Percentiles rank a stretch among this genome's conserved stretches.
These are phyloP conservation scores for Ctenopoma multispine DNA, from an alignment of 2,797 vertebrate species.

Conservation along the genomic window DNA sequence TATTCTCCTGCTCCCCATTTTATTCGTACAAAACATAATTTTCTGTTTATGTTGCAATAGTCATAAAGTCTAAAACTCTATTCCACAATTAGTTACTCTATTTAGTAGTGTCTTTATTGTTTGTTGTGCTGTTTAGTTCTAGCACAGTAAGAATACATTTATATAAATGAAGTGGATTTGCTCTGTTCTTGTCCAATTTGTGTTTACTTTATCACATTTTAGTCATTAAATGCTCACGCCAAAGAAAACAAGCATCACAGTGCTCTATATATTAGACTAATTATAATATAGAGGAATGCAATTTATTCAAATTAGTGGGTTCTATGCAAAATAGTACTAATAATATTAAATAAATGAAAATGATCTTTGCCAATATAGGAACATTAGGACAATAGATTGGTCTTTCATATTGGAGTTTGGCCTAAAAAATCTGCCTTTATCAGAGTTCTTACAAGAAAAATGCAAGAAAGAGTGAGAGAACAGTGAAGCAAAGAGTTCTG, in stretches of 20 bases:
- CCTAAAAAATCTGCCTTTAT: too few species aligned
- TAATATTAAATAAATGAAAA: not conserved
- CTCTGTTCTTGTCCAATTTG: not conserved
- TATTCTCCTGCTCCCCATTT: too few species aligned
- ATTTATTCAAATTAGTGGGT: too few species aligned
- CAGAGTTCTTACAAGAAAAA: too few species aligned
- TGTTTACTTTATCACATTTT: conserved; percentile 16
- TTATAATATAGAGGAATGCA: too few species aligned
- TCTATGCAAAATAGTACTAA: not conserved
- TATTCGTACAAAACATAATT: too few species aligned
- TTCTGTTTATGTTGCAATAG: too few species aligned
- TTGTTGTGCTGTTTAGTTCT: not conserved
- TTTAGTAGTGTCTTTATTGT: not conserved
- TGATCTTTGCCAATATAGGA: not conserved
- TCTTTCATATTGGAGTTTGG: not conserved
- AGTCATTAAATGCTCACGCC: not conserved
- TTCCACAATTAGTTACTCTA: not conserved
- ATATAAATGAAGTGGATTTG: not conserved
- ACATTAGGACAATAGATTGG: not conserved
- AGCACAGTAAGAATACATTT: too few species aligned
- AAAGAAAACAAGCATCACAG: not conserved
- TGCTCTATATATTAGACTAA: conserved; percentile 5
- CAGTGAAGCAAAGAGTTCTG: conserved; percentile 6
- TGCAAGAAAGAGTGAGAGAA: not conserved
- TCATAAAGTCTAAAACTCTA: not conserved